Base-by-base conservation (phyloP, 2,113 vertebrate species). In the Pycnonotus jocosus region DNA sequence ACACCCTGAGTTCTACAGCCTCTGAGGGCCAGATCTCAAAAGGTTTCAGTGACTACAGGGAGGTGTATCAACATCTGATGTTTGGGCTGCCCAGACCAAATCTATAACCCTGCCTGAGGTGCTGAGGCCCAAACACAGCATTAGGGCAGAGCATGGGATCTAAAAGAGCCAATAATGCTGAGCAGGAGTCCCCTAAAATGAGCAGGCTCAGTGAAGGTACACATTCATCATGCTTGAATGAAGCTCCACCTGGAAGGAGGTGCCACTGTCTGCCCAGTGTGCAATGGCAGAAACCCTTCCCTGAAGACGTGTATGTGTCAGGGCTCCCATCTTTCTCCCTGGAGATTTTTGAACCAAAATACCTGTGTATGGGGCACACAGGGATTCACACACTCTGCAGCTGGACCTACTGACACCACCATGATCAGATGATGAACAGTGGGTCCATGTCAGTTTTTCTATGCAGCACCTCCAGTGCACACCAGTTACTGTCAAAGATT, bases 361-460 rank as follows among this genome's bases (percentile, higher is more conserved):
- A 81, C 1, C 0, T 3, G 6, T 1, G 2, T 45, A 30, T 12
- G 38, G n/a, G 23, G 5, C 6, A 44, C 18, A 16, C 5, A 31
- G 42, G 64, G 51, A 78, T 64, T 92, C 64, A 40, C 35, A 38
- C 10, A 19, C 24, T 33, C 37, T 35, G 35, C 25, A 58, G 33
- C 73, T 35, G 66, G 27, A 44, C 45, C n/a, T 83, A 40, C 60
- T 44, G 54, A 80, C 76, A 38, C 0, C 25, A n/a, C 37, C 48
- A 27, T 1, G 16, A 38, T 16, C 38, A 40, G 57, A n/a, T 31
- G 45, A 78, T 9, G n/a, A 69, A 40, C 30, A 25, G 62, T 5
- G 48, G 37, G 18, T 19, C 45, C 31, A 11, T 9, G 15, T 12
- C 64, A 38, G 25, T 30, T 86, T 76, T 87, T 57, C 54, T 57